Base-by-base conservation (phyloP, 2,888 invertebrate species). In the Chloromyia formosa region DNA sequence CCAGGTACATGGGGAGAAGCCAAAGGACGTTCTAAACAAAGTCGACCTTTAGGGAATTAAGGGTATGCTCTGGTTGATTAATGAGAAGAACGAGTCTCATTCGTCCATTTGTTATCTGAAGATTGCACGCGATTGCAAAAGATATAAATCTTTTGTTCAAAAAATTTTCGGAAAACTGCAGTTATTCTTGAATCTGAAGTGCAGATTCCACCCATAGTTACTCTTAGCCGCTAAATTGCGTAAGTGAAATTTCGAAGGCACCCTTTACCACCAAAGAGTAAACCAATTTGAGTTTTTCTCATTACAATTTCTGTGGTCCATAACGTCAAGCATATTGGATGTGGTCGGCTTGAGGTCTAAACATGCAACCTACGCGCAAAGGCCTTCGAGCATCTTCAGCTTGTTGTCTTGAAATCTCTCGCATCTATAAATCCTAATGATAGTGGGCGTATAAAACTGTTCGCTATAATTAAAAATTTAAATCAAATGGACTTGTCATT, bases 401-500 rank as follows among this genome's bases (percentile, higher is more conserved):
- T 66, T 66, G 66, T 35, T 35, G 27, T 71, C 58, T 71, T 58
- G 56, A 66, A 45, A 35, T 45, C 64, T 78, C 78, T 78, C 76
- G 77, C 77, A 76, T 77, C 78, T 78, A 79, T 79, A 79, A 79
- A 79, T 79, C 78, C 79, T 79, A 79, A 79, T 79, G 78, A 76
- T 78, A 75, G 79, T 80, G 79, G 79, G 79, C 79, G 79, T 79
- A 79, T 79, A 79, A 78, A 78, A 78, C 79, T 80, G 79, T 79
- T 78, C 78, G 77, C 78, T 78, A 79, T 80, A 80, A 80, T 80
- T 80, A 80, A 80, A 80, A 79, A 79, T 80, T 80, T 79, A 80
- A 80, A 79, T 79, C 79, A 80, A 79, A 80, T 78, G 79, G 79
- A 79, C 78, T 80, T 79, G 79, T 80, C 79, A 80, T 80, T 80